Evolutionary conservation across 2,888 invertebrate genomes (phyloP), one percentile per base, ranked within the genome.

Genomic region (Nezara viridula): DNA sequence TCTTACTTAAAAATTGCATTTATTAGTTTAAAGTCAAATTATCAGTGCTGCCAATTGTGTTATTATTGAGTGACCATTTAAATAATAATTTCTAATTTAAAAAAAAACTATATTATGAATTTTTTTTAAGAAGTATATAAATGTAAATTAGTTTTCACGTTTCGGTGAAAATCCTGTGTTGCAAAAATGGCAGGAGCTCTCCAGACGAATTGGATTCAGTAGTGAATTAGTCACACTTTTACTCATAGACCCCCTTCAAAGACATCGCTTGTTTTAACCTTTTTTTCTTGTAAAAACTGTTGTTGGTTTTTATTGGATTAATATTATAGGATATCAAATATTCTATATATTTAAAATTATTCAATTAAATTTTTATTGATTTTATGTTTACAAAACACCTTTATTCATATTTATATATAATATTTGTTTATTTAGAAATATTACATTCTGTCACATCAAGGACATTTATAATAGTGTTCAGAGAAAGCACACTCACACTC

Each of bases 191-290:
- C 66, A 37, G 66, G 66, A 73, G 19, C 21, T 73, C 66, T n/a
- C 66, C 37, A 73, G 66, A 73, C 66, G 66, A 73, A 73, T 73
- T 73, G 66, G 66, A 73, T 37, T 73, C 66, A 73, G 32, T 66
- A 16, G 66, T 73, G 66, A 21, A 73, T 73, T 73, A 32, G 66
- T 37, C 66, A 73, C 66, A 73, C 66, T 73, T 73, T 73, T 73
- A 73, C 66, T 73, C 66, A 73, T 37, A 73, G 66, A 73, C 66
- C 66, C 66, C 66, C 32, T 73, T 73, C 19, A 37, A 37, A 37
- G 32, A 60, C 27, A 60, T 27, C 2, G 2, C 60, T 73, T 73
- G 32, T 73, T 37, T 32, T 6, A 32, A 66, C 37, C 37, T 73
- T 7, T 73, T 44, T n/a, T 9, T 4, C 16, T 73, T 9, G 6